Base-by-base conservation (phyloP, 1,140 invertebrate genomes). In the Ips nitidus region DNA sequence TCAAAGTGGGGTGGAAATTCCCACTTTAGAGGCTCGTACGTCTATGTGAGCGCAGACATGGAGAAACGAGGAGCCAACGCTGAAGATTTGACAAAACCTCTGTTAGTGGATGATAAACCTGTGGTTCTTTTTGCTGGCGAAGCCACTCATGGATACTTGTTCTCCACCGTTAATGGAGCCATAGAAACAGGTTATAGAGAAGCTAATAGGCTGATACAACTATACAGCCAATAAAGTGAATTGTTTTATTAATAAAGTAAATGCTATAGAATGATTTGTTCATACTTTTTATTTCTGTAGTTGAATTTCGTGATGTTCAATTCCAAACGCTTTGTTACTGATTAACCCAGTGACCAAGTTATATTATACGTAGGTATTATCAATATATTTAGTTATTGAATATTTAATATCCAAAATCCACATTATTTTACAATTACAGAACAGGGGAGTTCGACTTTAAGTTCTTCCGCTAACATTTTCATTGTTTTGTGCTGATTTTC, bases 121-220 rank as follows among this genome's bases (percentile, higher is more conserved):
- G 79, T 86, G 3, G 74, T 91, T 2, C 83, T 88, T 66, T 91
- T 92, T 75, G 90, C 87, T n/a, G 90, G 90, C 0, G 90, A 92
- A 80, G 89, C 89, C 0, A 88, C 89, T 0, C 86, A 89, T 68
- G 79, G 85, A 47, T 81, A 86, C 71, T 86, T 84, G 75, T 92
- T 88, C 77, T 89, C 88, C 4, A 91, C 91, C 1, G 92, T 92
- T 2, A 92, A 94, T 78, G 93, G 93, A 3, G 93, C 93, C 1
- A 81, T 93, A 1, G 88, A 91, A 79, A 86, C 87, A 36, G 92
- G 92, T 0, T 89, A 88, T 80, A 83, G 91, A 66, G 92, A 94
- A 80, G 92, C 92, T 3, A 84, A 91, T 50, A 83, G 87, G 75
- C 74, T 86, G 59, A 72, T 83, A 22, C 7, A 57, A 42, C 69